Conservation (phyloP, 2,797 vertebrate genomes). For the Nyctalus aviator region DNA sequence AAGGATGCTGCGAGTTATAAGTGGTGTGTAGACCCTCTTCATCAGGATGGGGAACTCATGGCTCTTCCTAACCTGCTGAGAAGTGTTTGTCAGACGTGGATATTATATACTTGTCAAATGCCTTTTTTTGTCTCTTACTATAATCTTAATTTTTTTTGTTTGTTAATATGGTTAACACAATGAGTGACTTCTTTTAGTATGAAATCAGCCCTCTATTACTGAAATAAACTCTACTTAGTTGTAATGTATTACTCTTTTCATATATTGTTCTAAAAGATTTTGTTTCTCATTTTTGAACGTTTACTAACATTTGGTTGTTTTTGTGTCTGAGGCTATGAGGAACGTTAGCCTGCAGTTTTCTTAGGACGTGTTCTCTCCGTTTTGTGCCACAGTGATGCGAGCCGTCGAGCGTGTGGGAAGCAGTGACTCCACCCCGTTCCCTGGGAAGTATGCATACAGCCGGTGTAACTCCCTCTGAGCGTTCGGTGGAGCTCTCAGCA, state of each 20-base stretch:
- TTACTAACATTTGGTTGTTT: background rate
- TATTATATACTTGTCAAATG: background rate
- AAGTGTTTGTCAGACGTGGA: background rate
- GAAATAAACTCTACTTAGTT: background rate
- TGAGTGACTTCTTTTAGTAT: too few relatives aligned
- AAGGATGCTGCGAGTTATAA: too few relatives aligned
- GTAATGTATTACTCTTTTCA: background rate
- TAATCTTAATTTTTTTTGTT: background rate
- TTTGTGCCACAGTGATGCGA: background rate
- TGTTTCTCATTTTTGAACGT: background rate
- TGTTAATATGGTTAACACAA: background rate
- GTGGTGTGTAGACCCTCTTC: background rate
- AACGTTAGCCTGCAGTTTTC: background rate
- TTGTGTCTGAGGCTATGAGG: background rate
- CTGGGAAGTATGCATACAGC: background rate
- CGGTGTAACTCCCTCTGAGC: background rate
- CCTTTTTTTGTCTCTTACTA: background rate
- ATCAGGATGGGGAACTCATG: background rate
- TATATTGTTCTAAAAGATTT: background rate
- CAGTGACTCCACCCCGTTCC: background rate
- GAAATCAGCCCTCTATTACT: background rate
- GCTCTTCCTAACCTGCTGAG: background rate
- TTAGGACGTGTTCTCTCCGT: background rate
- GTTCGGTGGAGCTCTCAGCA: background rate
- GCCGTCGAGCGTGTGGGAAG: background rate